Evolutionary conservation across 2,797 vertebrate species (phyloP), one percentile per base, ranked within the genome.

Genomic region (Falco novaeseelandiae): DNA sequence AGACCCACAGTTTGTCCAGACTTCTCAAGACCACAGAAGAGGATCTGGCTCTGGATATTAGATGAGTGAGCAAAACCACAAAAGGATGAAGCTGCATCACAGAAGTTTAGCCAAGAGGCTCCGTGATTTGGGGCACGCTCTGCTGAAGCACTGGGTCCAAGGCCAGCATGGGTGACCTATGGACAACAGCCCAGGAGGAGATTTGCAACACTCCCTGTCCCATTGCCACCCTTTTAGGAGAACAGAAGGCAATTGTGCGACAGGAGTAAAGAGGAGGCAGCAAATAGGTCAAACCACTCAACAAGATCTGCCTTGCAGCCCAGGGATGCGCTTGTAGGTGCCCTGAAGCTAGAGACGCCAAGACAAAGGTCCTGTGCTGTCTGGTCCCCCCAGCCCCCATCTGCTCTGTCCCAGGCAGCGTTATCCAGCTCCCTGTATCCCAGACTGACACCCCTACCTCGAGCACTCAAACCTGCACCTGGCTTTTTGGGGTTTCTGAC

Each of bases 51-150:
- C 46, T 20, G 11, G 12, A 40, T 46, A 87, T 32, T 23, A 27
- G 49, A 58, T 34, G 6, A 54, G 52, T 7, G 21, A 63, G 15
- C 17, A 87, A 14, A 87, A 76, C 55, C 12, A 23, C 63, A 59
- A 62, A 63, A 59, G 8, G 15, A 76, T 29, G n/a, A 52, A 61
- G 71, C 3, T 44, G 19, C 46, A 51, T 29, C 23, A 48, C 0
- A 54, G 44, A 82, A 26, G 30, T 76, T 89, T 49, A 85, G 46
- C 48, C 36, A 89, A 66, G 11, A 85, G 76, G 26, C 18, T 76
- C 34, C 52, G 12, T 2, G 21, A 51, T 55, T 48, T 65, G n/a
- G 2, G 30, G 15, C 18, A 61, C 0, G 0, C n/a, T 44, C 38
- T 40, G 57, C 30, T 78, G 18, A 89, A 91, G 49, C n/a, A 44